These are phyloP conservation scores for Nymphalis io DNA, from an alignment of 1,140 invertebrate genomes.

Conservation along the genomic window DNA sequence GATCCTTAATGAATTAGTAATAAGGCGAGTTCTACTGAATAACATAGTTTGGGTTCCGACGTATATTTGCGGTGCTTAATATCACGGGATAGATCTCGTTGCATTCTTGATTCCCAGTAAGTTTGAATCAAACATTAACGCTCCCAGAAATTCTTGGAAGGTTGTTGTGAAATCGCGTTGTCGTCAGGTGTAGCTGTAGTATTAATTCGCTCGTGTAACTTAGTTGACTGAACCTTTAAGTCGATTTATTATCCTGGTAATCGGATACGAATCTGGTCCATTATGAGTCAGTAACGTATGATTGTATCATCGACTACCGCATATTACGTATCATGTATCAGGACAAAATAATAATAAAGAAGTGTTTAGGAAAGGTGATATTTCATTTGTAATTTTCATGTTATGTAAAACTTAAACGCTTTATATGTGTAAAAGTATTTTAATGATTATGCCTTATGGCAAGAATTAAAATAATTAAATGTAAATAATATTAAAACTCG, in stretches of 20 bases:
- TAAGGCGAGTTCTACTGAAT: constrained; percentile 17
- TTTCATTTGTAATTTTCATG: too few relatives aligned
- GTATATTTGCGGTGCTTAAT: constrained; percentile 60
- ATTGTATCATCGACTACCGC: constrained; percentile 15
- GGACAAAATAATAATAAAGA: too few relatives aligned
- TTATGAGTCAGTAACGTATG: constrained; percentile 3
- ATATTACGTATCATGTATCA: background rate
- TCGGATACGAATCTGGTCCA: constrained; percentile 16
- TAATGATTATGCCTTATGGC: background rate
- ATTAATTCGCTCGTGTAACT: constrained; percentile 25
- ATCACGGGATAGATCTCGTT: constrained; percentile 58
- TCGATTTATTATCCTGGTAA: constrained; percentile 24
- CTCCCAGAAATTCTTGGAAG: constrained; percentile 59
- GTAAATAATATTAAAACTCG: too few relatives aligned
- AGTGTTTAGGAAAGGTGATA: too few relatives aligned
- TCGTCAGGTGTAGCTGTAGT: constrained; percentile 51
- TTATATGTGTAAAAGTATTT: background rate
- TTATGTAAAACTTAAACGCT: too few relatives aligned
- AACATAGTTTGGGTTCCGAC: constrained; percentile 15
- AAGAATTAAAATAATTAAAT: too few relatives aligned
- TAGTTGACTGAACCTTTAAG: constrained; percentile 13
- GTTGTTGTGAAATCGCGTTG: constrained; percentile 53
- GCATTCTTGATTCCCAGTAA: constrained; percentile 45
- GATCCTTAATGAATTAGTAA: constrained; percentile 6
- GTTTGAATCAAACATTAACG: constrained; percentile 61